These are phyloP conservation scores for Sciaenops ocellatus DNA, from an alignment of 2,797 vertebrate genomes.

Conservation along the genomic window DNA sequence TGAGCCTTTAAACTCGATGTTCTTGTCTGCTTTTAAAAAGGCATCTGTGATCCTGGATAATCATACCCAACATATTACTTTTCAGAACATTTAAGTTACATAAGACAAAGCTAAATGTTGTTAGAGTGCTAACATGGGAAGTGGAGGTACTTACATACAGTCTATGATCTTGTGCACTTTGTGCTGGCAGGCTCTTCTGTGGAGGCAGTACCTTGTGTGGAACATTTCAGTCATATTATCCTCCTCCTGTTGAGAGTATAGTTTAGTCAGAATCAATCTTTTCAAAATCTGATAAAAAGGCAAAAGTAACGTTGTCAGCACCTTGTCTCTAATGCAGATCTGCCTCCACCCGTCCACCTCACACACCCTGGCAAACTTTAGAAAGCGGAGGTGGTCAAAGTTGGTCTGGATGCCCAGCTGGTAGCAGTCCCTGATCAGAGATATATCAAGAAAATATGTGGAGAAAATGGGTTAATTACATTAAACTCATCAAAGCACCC, in stretches of 20 bases:
- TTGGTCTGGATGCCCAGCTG: constrained; percentile 91
- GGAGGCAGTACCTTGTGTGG: constrained; percentile 87
- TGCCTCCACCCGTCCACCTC: constrained; percentile 82
- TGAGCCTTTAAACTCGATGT: too few species aligned
- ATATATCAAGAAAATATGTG: neutral
- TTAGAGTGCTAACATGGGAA: constrained; percentile 61
- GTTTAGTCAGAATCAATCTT: neutral
- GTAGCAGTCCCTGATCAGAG: constrained; percentile 88
- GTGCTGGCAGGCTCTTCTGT: constrained; percentile 91
- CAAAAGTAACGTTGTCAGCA: constrained; percentile 54
- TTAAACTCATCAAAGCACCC: too few species aligned
- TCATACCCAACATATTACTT: too few species aligned
- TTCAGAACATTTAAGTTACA: too few species aligned
- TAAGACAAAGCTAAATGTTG: too few species aligned
- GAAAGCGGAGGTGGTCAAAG: constrained; percentile 89
- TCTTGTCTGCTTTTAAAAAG: too few species aligned
- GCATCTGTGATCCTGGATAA: too few species aligned
- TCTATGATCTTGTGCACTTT: constrained; percentile 89
- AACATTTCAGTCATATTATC: constrained; percentile 93
- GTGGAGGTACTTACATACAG: constrained; percentile 86
- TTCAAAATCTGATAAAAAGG: neutral
- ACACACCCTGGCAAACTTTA: constrained; percentile 90
- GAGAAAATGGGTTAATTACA: neutral
- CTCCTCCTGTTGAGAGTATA: constrained; percentile 83
- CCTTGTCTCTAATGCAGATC: constrained; percentile 95